Percentiles rank a stretch among this genome's conserved stretches.
Conservation (phyloP, 2,888 invertebrate genomes). For the Hermaeophaga mercurialis region DNA sequence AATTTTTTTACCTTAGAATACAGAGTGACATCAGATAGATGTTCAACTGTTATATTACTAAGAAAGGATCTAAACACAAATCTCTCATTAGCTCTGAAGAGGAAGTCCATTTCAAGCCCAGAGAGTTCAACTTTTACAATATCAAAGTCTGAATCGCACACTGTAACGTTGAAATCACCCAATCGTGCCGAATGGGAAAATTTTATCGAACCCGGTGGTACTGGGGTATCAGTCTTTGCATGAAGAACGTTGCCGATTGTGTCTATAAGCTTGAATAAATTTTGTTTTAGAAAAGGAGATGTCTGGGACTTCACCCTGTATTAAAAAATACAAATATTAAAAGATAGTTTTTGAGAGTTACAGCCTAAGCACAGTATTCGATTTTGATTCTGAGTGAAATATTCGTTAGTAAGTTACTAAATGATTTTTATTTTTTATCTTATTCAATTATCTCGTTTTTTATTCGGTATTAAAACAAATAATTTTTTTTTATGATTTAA, state of each 20-base stretch:
- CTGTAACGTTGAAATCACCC: slow-evolving; percentile 66
- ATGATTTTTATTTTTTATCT: too few relatives aligned
- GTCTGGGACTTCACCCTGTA: slow-evolving; percentile 45
- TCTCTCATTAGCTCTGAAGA: slow-evolving; percentile 77
- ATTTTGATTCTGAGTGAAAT: too few relatives aligned
- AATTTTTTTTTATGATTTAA: too few relatives aligned
- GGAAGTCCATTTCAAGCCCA: slow-evolving; percentile 75
- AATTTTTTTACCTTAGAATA: slow-evolving; percentile 71
- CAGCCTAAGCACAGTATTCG: too few relatives aligned
- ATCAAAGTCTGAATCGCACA: slow-evolving; percentile 74
- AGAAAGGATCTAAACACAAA: slow-evolving; percentile 74
- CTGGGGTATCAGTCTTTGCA: slow-evolving; percentile 65
- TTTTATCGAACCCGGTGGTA: slow-evolving; percentile 77
- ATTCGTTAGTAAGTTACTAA: too few relatives aligned
- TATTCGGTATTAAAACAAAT: too few relatives aligned
- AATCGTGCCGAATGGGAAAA: slow-evolving; percentile 71
- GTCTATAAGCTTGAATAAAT: slow-evolving; percentile 41
- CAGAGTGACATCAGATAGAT: slow-evolving; percentile 73
- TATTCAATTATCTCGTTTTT: too few relatives aligned
- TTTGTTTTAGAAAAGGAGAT: slow-evolving; percentile 42
- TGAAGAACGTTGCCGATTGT: slow-evolving; percentile 43
- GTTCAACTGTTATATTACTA: slow-evolving; percentile 71
- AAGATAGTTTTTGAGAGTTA: not conserved
- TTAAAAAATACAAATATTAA: slow-evolving; percentile 16
- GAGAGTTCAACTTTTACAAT: slow-evolving; percentile 69